Evolutionary conservation across 37 sponge, comb jelly and placozoan species (phyloP).

Genomic region (Diacarnus erythraeanus): DNA sequence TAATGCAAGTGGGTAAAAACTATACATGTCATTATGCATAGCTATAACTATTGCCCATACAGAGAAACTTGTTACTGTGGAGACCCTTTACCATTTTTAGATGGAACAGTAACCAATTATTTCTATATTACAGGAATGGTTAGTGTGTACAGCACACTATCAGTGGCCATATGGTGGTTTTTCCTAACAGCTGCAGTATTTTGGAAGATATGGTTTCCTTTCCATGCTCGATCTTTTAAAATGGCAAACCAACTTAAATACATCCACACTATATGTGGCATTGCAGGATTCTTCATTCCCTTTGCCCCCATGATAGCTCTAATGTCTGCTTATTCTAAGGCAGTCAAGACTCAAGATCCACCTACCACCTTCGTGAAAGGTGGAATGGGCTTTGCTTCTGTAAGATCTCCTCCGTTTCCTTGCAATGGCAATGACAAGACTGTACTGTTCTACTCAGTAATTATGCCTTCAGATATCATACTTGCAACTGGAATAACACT

Average conservation of each 20-base stretch:
- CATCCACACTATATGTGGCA: neutral
- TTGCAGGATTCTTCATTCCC: neutral
- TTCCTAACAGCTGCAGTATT: conserved; percentile 17
- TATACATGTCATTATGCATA: no score
- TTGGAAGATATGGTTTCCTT: conserved; percentile 12
- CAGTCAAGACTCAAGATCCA: neutral
- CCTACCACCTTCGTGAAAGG: neutral
- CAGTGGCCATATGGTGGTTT: conserved; percentile 13
- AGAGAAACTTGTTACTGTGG: no score
- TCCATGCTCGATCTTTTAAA: neutral
- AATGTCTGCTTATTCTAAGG: neutral
- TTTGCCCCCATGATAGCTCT: neutral
- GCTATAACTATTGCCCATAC: no score
- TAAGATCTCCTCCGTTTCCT: neutral
- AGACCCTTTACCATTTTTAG: neutral
- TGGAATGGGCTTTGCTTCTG: neutral
- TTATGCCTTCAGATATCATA: neutral
- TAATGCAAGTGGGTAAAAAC: no score
- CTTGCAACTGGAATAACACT: neutral
- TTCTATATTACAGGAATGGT: neutral
- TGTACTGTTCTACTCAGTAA: neutral
- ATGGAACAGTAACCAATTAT: neutral
- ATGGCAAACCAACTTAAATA: neutral
- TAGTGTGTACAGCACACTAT: neutral
- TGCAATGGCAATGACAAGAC: neutral